Base-by-base conservation (phyloP, 2,888 invertebrate genomes). In the Ophion ellenae region DNA sequence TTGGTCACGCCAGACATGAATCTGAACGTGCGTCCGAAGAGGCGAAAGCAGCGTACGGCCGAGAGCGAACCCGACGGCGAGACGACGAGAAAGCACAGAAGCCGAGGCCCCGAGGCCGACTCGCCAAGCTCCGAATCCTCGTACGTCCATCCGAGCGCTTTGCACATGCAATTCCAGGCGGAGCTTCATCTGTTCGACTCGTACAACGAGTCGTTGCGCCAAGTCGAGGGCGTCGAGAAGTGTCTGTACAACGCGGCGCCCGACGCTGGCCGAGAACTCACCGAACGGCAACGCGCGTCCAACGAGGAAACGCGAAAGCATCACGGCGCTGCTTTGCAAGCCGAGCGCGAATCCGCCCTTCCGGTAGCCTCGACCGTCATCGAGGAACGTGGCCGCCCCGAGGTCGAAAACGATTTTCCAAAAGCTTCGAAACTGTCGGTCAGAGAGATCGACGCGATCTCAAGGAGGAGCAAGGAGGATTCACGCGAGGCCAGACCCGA, bases 151-250 rank as follows among this genome's bases (percentile, higher is more conserved):
- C 95, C 95, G 10, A 95, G 95, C 85, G 95, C 95, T 71, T 94
- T 96, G 74, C 95, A 96, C 91, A 94, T 95, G 89, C 95, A 95
- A 90, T 95, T 96, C 90, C 95, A 95, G 90, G 95, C 96, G 0
- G 96, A 96, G 92, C 94, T 96, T 70, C 95, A 95, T 92, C 94
- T 96, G 67, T 91, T 96, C 63, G 96, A 96, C 88, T 95, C 96
- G 71, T 95, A 96, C 90, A 95, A 96, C 84, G 95, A 96, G 90
- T 96, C 96, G 0, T 90, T 96, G 45, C 93, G 94, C 67, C 96
- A 96, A 91, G 94, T 96, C 57, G 94, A 95, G 85, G 95, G 95
- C 61, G 95, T 96, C 79, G 96, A 96, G 91, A 95, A 95, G 87
- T 90, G 90, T 88, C 87, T 93, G 45, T 91, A 91, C 70, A 91